Evolutionary conservation across 2,797 vertebrate genomes (phyloP).

Genomic region (Clarias laeviceps): DNA sequence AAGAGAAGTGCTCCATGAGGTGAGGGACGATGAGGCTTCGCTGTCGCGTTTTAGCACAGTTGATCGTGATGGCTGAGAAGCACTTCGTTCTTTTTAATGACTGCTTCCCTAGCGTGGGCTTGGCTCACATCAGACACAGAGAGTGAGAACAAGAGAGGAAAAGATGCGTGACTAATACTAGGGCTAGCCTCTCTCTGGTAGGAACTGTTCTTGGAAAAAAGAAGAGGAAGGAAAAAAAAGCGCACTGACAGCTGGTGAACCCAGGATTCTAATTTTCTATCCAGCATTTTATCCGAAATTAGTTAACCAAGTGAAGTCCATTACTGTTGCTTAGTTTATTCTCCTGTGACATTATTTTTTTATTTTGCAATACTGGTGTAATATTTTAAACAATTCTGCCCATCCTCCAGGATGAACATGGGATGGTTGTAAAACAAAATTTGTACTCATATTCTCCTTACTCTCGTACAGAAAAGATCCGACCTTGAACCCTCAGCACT

Average conservation of each 20-base stretch:
- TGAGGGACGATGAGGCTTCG: slow-evolving; percentile 8
- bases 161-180: slow-evolving; percentile 29
- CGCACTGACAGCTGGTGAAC: neutral
- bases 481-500: no score
- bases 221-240: neutral
- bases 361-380: neutral
- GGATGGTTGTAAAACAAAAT: neutral
- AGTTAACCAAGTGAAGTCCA: neutral
- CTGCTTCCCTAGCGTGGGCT: slow-evolving; percentile 25
- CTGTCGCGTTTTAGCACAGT: slow-evolving; percentile 6
- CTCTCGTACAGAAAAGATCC: neutral
- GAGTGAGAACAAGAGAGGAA: slow-evolving; percentile 26
- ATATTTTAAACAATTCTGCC: neutral
- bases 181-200: slow-evolving; percentile 23
- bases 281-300: neutral
- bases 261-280: neutral
- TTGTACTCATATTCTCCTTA: neutral
- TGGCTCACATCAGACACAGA: slow-evolving; percentile 2
- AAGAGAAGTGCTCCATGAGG: neutral
- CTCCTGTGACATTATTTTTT: neutral
- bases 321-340: neutral
- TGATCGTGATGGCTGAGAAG: slow-evolving; percentile 9
- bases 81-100: slow-evolving; percentile 14
- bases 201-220: slow-evolving; percentile 24
- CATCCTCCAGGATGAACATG: neutral